Base-by-base conservation (phyloP, 2,797 vertebrate genomes). In the Arctocebus calabarensis region DNA sequence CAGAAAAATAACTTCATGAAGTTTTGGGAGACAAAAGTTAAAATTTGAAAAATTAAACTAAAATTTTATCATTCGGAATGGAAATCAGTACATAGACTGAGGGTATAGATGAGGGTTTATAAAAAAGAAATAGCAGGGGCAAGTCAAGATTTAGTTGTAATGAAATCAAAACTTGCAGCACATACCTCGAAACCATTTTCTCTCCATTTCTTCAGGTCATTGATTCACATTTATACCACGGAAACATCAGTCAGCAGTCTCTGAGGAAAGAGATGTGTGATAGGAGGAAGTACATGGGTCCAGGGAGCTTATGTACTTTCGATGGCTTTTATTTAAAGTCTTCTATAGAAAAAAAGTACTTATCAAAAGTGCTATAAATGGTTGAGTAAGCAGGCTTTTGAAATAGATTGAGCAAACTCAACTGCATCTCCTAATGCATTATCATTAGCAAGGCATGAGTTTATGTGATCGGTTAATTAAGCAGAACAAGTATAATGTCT, bases 401-500 rank as follows among this genome's bases (percentile, higher is more conserved):
- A 96, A 96, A 93, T 5, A 94, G 78, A 90, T 32, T 94, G 71
- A 94, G 37, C 78, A 94, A 89, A 91, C 89, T 62, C 83, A 96
- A 70, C 88, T 92, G 88, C 61, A 62, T 84, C 81, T 86, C 78
- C 75, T 84, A 86, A 89, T 91, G 59, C 32, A 61, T 88, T 88
- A 83, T 90, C 74, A 92, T 89, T 94, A 97, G 71, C 16, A 87
- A 97, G 23, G 48, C 83, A 74, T 19, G 45, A 90, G 59, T 84
- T 94, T 86, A 75, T 84, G 84, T 11, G 59, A 84, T 16, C 77
- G 74, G 85, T 71, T 96, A 88, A 92, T 88, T 93, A 92, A 90
- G 45, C 45, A 74, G 78, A 94, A 94, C 55, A 88, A 96, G 43
- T 66, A 85, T 75, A 71, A 96, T 62, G 45, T 81, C 61, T 86